Percentiles rank a stretch among this genome's conserved stretches.
phyloP scores from a whole-genome alignment of 1,140 invertebrate genomes.

The Amyelois transitella region DNA sequence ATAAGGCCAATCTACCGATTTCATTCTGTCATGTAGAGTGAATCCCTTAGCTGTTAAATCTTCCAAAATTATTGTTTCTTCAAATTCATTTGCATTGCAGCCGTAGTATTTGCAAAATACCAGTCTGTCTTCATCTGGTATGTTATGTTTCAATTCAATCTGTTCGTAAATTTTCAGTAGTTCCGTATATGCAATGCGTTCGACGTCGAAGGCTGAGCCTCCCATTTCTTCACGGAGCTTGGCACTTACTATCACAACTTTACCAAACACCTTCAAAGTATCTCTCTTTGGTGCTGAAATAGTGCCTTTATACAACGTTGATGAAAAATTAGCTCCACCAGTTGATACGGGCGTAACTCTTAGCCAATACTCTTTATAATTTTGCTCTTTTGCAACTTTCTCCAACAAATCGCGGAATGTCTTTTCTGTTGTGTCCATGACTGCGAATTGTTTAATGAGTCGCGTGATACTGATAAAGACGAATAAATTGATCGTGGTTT shows the following conservation, averaged over 20 bases:
- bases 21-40: constrained; percentile 23
- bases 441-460: no score
- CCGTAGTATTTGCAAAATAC: constrained; percentile 44
- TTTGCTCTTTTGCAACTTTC: background rate
- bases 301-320: constrained; percentile 13
- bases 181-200: constrained; percentile 37
- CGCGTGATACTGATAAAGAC: no score
- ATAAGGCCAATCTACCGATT: constrained; percentile 38
- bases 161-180: constrained; percentile 30
- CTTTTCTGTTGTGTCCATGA: no score
- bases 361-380: background rate
- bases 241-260: no score
- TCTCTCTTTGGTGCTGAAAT: constrained; percentile 19
- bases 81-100: constrained; percentile 8
- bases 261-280: constrained; percentile 43
- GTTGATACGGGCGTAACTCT: constrained; percentile 6
- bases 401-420: background rate
- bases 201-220: constrained; percentile 28
- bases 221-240: constrained; percentile 25
- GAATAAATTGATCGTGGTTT: no score
- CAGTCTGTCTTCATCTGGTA: constrained; percentile 27
- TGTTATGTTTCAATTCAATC: constrained; percentile 27
- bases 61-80: constrained; percentile 43
- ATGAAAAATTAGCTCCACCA: constrained; percentile 24
- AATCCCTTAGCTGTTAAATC: constrained; percentile 37